Base-by-base conservation (phyloP, 64 coral and sea anemone genomes). In the Astreopora myriophthalma region DNA sequence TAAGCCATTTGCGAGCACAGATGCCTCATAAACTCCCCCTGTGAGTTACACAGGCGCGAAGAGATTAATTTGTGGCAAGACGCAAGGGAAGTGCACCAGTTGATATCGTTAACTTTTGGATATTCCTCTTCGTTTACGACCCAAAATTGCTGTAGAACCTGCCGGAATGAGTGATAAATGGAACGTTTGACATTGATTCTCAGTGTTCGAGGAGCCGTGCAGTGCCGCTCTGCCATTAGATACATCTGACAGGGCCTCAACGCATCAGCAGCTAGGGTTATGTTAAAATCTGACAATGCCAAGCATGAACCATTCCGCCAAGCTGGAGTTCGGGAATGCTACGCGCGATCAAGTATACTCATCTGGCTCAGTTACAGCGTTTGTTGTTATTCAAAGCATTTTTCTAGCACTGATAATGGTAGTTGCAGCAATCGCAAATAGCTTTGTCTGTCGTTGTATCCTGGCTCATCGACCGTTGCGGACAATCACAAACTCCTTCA, bases 401-500 rank as follows among this genome's bases (percentile, higher is more conserved):
- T 76, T 89, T 5, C 87, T 98, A 60, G 34, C 80, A 1, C 6
- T 60, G 0, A 83, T 98, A 31, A 98, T 98, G 82, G 30, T 92
- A 13, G 92, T 92, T 35, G 84, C 83, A 1, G 46, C 89, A 13
- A 17, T 98, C 17, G 96, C 96, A 26, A 98, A 98, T 30, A 89
- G 96, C 28, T 93, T 88, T 48, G 91, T 98, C 19, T 87, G 90
- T 24, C 96, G 94, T 39, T 98, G 92, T 63, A 98, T 98, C 6
- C 42, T 98, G 13, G 87, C 73, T 84, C 88, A 94, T 33, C 92
- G 88, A 13, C 94, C 92, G 6, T 25, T 98, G 26, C 74, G 92
- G 3, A 98, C 95, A n/a, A 76, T 94, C 23, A 96, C 95, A 11
- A 96, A 96, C 66, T 85, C 86, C 16, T 96, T 96, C 23, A 96